Percentiles rank a stretch among this genome's conserved stretches.
phyloP scores from a whole-genome alignment of 2,113 vertebrate species.

The Puntigrus tetrazona region DNA sequence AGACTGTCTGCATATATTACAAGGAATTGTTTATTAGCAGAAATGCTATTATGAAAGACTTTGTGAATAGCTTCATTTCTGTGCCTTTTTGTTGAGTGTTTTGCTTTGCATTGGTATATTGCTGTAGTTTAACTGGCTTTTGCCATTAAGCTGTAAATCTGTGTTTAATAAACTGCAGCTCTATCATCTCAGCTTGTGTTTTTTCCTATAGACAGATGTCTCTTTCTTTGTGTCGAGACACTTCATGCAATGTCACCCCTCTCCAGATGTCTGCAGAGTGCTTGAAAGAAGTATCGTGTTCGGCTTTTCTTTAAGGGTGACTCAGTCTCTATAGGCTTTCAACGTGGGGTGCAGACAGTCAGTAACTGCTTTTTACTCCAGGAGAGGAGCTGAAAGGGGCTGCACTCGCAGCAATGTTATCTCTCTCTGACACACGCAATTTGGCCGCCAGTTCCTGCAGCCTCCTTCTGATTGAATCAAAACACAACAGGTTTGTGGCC shows the following conservation, averaged over 20 bases:
- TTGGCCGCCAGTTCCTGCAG: constrained; percentile 42
- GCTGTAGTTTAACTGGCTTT: not conserved
- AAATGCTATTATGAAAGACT: not conserved
- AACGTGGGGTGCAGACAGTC: constrained; percentile 32
- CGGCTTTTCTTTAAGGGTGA: constrained; percentile 44
- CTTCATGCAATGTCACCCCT: constrained; percentile 21
- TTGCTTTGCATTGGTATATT: not conserved
- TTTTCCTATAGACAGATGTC: constrained; percentile 21
- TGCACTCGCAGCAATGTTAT: constrained; percentile 49
- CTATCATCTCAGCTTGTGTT: not conserved
- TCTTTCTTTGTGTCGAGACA: constrained; percentile 1
- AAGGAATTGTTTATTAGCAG: not conserved
- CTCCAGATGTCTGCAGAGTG: constrained; percentile 26
- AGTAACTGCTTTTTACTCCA: constrained; percentile 41
- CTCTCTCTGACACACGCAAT: constrained; percentile 52
- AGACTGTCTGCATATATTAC: not conserved
- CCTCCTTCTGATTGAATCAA: constrained; percentile 56
- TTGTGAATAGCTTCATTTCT: not conserved
- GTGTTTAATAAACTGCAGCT: not conserved
- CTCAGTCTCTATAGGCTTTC: constrained; percentile 38
- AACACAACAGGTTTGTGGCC: constrained; percentile 41
- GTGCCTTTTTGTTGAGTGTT: not conserved
- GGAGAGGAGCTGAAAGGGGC: constrained; percentile 41
- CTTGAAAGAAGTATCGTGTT: constrained; percentile 42
- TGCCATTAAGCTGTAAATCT: not conserved